Conservation (phyloP, 1,140 invertebrate genomes). For the Mercenaria mercenaria region DNA sequence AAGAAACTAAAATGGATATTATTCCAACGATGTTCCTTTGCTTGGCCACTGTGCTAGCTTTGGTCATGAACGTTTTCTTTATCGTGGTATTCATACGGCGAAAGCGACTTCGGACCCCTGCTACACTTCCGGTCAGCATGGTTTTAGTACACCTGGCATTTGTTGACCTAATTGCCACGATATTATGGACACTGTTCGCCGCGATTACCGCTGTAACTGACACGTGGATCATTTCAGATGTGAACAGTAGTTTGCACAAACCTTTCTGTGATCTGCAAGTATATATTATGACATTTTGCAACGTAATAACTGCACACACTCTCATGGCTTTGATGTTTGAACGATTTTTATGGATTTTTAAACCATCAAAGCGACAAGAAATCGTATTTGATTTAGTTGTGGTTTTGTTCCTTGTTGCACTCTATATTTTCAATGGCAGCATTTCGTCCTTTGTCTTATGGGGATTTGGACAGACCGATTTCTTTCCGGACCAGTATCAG, state of each 20-base stretch:
- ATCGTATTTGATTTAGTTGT: conserved; percentile 65
- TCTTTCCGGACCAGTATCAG: conserved; percentile 68
- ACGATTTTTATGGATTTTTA: conserved; percentile 61
- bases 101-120: conserved; percentile 60
- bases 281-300: conserved; percentile 66
- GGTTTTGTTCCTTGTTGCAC: conserved; percentile 40
- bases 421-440: conserved; percentile 66
- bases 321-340: conserved; percentile 70
- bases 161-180: conserved; percentile 57
- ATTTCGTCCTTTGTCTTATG: conserved; percentile 63
- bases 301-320: conserved; percentile 67
- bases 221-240: conserved; percentile 57
- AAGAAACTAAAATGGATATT: not conserved
- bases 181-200: conserved; percentile 65
- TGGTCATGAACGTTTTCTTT: conserved; percentile 63
- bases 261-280: conserved; percentile 65
- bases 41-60: conserved; percentile 3
- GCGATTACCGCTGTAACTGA: conserved; percentile 33
- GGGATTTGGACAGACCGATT: conserved; percentile 66
- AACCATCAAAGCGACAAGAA: conserved; percentile 68
- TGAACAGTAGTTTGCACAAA: not conserved
- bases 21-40: conserved; percentile 11
- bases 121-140: conserved; percentile 43
- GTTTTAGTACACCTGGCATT: conserved; percentile 65
- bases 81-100: conserved; percentile 59